Base-by-base conservation (phyloP, 2,113 vertebrate genomes). In the Redunca redunca region DNA sequence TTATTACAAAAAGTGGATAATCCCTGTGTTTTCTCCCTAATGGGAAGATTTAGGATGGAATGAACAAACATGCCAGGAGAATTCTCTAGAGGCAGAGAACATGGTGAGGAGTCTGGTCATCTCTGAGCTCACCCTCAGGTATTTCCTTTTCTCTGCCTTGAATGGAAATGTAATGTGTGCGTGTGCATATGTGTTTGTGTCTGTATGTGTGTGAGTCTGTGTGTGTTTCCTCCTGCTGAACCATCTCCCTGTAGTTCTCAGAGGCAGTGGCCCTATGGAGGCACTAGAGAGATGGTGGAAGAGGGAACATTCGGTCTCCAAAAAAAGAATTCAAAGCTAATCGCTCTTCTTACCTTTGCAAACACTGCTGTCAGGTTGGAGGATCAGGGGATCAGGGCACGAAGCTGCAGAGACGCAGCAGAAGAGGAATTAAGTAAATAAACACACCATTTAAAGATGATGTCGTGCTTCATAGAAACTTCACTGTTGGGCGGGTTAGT, bases 31-130 rank as follows among this genome's bases (percentile, higher is more conserved):
- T 52, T 93, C 82, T 82, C 53, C 62, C 48, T 93, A 57, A 52
- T 71, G 10, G 43, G 88, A 87, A 94, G 93, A 30, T 71, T 97
- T 90, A 82, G 77, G 50, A 23, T 88, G 74, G 96, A 92, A 94
- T 95, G 91, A 94, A 48, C 88, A 97, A 95, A 95, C 85, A 86
- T 0, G 2, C 16, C 23, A 1, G 14, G 62, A 52, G 10, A 4
- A 2, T 53, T 82, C 52, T 71, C 12, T 6, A 2, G 17, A 85
- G 55, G 23, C n/a, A 33, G 43, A 64, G 53, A 25, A 19, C 16
- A 74, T 23, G 48, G 46, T 28, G 17, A 62, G 10, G 7, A 3
- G 15, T 14, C 3, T 33, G 48, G 43, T 43, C 21, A 17, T 53
- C 13, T 0, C 40, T n/a, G 50, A 3, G 53, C 95, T 93, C 81